Conservation (phyloP, 2,888 invertebrate genomes). For the Bellardia pandia region DNA sequence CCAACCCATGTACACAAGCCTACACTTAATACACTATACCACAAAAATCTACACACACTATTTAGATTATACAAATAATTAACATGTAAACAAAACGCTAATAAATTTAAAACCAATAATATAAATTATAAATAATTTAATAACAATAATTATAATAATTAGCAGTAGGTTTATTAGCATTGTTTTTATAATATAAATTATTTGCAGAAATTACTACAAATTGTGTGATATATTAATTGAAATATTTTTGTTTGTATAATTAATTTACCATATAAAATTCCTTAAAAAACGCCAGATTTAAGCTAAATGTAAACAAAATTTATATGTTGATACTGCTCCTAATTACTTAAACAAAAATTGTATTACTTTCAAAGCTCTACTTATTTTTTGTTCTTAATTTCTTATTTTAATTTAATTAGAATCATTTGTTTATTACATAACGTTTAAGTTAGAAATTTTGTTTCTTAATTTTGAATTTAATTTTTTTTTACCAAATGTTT, state of each 20-base stretch:
- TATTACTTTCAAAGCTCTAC: conserved; percentile 18
- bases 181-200: conserved; percentile 40
- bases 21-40: conserved; percentile 52
- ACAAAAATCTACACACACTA: conserved; percentile 68
- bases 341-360: conserved; percentile 50
- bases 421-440: conserved; percentile 17
- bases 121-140: conserved; percentile 56
- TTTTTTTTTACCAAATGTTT: conserved; percentile 45
- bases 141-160: conserved; percentile 35
- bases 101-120: conserved; percentile 47
- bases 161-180: conserved; percentile 46
- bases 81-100: conserved; percentile 79
- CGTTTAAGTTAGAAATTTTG: background rate
- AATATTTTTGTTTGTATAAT: conserved; percentile 40
- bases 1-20: conserved; percentile 65
- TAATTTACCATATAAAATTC: conserved; percentile 19
- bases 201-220: conserved; percentile 37
- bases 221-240: conserved; percentile 61
- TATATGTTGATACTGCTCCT: conserved; percentile 25
- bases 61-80: conserved; percentile 56
- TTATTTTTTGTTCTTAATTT: conserved; percentile 23
- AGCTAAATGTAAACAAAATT: conserved; percentile 44
- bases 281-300: background rate
- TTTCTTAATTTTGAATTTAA: background rate
- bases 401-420: conserved; percentile 24